Evolutionary conservation across 1,140 invertebrate genomes (phyloP), one percentile per base, ranked within the genome.

Genomic region (Papilio dardanus): DNA sequence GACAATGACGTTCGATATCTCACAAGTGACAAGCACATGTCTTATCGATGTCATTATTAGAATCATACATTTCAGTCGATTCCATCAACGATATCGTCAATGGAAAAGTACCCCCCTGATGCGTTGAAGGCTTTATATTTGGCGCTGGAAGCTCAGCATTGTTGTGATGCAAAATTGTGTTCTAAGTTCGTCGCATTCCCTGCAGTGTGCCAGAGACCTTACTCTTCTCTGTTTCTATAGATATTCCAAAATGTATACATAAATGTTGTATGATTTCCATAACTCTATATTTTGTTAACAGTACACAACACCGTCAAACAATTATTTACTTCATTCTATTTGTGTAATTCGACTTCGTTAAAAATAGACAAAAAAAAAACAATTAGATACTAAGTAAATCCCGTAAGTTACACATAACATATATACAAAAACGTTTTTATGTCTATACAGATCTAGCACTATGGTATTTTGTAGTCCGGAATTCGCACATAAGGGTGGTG

Each of bases 391-490:
- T 37, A 69, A 37, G 67, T 24, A 69, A 37, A 35, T 69, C 67
- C 67, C 67, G 33, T 69, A 69, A 69, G 10, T 24, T 69, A 67
- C 67, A 69, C 31, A n/a, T 37, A 35, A 69, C 67, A 69, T 42
- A 69, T 69, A 69, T 69, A 69, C 67, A 69, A 69, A 69, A 40
- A 40, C 8, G n/a, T 40, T 77, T 65, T 46, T 35, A 75, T 66
- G 66, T 83, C 75, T 88, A 84, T 84, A 86, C 85, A 88, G 83
- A 86, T 84, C 80, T 88, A 87, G 77, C 80, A 81, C 85, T 84
- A 88, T 80, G 66, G 82, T 76, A 75, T 79, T 69, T 69, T 68
- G 35, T 37, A 68, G 66, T 68, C 66, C 66, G 33, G 66, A 68
- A 68, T 68, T 68, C 66, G 33, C 66, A 68, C 66, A 3, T 68